phyloP scores from a whole-genome alignment of 2,797 vertebrate genomes.

The Oreochromis grahami region DNA sequence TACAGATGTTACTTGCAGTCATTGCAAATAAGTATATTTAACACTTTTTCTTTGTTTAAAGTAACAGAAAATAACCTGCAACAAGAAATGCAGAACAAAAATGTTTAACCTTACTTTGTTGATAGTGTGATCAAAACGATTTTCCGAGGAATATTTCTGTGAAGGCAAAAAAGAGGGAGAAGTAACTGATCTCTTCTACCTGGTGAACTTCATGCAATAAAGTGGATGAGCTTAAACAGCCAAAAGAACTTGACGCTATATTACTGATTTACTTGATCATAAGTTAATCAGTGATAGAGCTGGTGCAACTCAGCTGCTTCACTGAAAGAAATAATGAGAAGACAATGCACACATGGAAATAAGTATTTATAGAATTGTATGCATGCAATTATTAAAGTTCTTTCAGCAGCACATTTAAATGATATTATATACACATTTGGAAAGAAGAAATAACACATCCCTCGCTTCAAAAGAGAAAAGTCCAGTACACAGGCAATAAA shows the following conservation, averaged over 20 bases:
- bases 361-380: neutral
- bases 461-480: neutral
- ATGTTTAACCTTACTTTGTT: neutral
- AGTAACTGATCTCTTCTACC: neutral
- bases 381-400: neutral
- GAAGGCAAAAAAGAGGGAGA: neutral
- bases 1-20: accelerated
- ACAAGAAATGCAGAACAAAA: neutral
- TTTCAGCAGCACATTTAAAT: neutral
- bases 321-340: neutral
- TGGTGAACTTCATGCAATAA: neutral
- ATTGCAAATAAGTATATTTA: neutral
- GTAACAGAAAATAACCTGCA: neutral
- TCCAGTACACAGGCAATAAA: neutral
- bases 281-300: neutral
- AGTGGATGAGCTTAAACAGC: neutral
- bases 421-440: neutral
- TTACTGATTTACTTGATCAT: neutral
- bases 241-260: neutral
- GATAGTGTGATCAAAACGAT: neutral
- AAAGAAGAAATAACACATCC: neutral
- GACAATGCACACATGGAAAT: neutral
- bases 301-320: neutral
- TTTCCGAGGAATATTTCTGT: neutral
- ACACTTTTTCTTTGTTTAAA: neutral